phyloP scores from a whole-genome alignment of 2,797 vertebrate genomes.

The Ceyx erithaca region DNA sequence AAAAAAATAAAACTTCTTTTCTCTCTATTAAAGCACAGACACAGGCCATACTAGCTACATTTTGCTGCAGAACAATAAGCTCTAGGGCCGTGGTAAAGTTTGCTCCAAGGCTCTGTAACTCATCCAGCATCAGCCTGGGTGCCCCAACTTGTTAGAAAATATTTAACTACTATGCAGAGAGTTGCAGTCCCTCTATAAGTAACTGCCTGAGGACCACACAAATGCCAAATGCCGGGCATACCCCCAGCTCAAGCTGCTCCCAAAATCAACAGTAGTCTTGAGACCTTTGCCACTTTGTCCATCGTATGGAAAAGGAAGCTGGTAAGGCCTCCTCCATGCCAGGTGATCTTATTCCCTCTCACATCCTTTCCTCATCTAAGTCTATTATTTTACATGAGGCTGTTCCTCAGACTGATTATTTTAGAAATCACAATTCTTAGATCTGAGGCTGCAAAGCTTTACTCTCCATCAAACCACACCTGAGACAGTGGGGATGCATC shows the following conservation, averaged over 20 bases:
- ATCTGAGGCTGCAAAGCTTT: not conserved
- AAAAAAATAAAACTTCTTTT: not conserved
- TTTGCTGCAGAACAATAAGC: not conserved
- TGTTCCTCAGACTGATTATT: conserved; percentile 19
- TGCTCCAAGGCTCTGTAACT: not conserved
- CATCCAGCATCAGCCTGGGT: not conserved
- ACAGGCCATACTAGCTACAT: not conserved
- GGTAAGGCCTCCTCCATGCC: not conserved
- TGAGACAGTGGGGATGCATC: not conserved
- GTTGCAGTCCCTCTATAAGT: not conserved
- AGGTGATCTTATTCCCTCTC: not conserved
- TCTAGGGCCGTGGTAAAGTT: not conserved
- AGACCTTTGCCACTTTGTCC: not conserved
- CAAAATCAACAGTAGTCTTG: not conserved
- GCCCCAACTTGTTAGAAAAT: not conserved
- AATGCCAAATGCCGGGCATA: not conserved
- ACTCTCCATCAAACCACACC: not conserved
- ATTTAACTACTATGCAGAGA: not conserved
- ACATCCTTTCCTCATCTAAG: not conserved
- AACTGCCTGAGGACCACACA: not conserved
- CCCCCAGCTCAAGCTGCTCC: not conserved
- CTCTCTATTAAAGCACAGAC: not conserved
- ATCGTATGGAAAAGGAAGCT: not conserved
- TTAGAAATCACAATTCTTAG: not conserved
- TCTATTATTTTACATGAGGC: not conserved